Evolutionary conservation across 2,797 vertebrate species (phyloP), one percentile per base, ranked within the genome.

Genomic region (Hafferia zeledoni): DNA sequence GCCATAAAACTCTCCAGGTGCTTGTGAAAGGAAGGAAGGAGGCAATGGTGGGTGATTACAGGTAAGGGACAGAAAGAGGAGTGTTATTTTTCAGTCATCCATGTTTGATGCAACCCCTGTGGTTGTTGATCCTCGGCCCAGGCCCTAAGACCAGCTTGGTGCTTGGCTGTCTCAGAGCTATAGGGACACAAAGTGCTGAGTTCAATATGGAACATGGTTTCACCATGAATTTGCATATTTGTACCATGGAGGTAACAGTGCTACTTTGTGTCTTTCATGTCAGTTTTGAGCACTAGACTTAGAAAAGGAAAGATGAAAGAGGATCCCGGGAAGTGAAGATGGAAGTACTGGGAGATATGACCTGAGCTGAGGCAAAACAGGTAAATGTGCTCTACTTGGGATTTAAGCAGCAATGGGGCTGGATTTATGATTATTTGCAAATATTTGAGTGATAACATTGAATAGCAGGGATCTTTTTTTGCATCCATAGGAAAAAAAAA

Each of bases 201-300:
- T 43, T 75, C 1, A 0, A 9, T 44, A 11, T 0, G 0, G 9
- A 41, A 4, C 25, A 4, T 30, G 37, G 23, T 35, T 77, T 59
- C 17, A 44, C 22, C 22, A 25, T 16, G 5, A 15, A 12, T 76
- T 59, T 57, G 13, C 49, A 28, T 14, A 23, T 31, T 83, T 57
- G 5, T 27, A 27, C 18, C 7, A 4, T 13, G 23, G 35, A n/a
- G 25, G 28, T 57, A 74, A 65, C 28, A 31, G 13, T 27, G 5
- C 35, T 63, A 17, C 27, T 78, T 87, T 2, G 0, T 68, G 5
- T 52, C 13, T 18, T 6, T 1, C 52, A 11, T 79, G 31, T 31
- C 6, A 5, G 20, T 82, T 87, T 11, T 56, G 35, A 94, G n/a
- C 14, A 6, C 17, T 55, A 17, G 44, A 63, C 6, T 67, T 74